Evolutionary conservation across 1,140 invertebrate species (phyloP).

Genomic region (Halictus rubicundus): DNA sequence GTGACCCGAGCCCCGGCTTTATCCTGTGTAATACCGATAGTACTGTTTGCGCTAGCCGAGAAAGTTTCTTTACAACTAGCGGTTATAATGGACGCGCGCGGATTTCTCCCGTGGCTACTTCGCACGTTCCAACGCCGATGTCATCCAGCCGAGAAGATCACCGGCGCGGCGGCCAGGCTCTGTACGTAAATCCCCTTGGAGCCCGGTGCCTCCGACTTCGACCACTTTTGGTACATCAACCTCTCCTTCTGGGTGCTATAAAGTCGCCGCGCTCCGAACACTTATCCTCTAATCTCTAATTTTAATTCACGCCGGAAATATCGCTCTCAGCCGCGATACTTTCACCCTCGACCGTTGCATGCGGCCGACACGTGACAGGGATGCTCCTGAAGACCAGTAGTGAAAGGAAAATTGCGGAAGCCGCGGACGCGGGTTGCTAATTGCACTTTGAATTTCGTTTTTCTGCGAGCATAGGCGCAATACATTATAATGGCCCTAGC

Average conservation of each 20-base stretch:
- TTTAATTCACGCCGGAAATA: too few species aligned
- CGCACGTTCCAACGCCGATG: constrained; percentile 55
- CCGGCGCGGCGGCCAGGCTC: neutral
- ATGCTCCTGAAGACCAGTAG: too few species aligned
- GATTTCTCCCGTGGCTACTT: constrained; percentile 68
- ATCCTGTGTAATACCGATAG: constrained; percentile 64
- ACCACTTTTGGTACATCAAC: neutral
- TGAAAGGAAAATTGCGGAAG: too few species aligned
- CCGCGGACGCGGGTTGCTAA: too few species aligned
- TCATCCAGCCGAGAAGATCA: constrained; percentile 35
- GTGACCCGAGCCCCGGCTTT: constrained; percentile 59
- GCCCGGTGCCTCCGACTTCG: neutral
- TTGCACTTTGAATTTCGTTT: too few species aligned
- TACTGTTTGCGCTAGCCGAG: constrained; percentile 67
- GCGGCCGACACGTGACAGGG: too few species aligned
- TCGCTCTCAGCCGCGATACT: too few species aligned
- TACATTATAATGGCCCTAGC: too few species aligned
- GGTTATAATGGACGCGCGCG: constrained; percentile 56
- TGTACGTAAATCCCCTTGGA: neutral
- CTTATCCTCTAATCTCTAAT: too few species aligned
- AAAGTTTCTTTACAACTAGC: constrained; percentile 62
- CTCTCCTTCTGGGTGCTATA: neutral
- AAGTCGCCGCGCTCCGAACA: neutral
- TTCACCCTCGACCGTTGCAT: too few species aligned
- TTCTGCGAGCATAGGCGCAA: too few species aligned